Percentiles rank a stretch among this genome's conserved stretches.
Evolutionary conservation across 2,888 invertebrate genomes (phyloP).

Genomic region (Celastrina argiolus): DNA sequence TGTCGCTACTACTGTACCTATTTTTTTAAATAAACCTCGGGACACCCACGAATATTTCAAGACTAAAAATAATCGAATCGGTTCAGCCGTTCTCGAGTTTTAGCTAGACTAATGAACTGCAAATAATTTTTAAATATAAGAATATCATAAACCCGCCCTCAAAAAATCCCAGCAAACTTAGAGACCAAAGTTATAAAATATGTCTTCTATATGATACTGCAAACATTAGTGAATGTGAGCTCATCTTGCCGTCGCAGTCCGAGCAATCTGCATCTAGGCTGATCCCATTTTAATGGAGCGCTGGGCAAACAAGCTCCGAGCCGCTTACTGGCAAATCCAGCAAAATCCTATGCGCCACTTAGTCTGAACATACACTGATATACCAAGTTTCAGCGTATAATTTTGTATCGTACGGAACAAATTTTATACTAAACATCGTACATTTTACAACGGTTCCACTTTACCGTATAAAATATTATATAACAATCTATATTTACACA

Average conservation of each 20-base stretch:
- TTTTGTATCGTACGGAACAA: conserved; percentile 40
- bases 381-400: not conserved
- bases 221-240: conserved; percentile 12
- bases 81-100: too few relatives aligned
- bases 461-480: too few relatives aligned
- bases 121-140: too few relatives aligned
- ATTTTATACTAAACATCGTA: not conserved
- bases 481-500: too few relatives aligned
- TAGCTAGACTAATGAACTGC: too few relatives aligned
- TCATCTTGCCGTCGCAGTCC: conserved; percentile 42
- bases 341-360: conserved; percentile 69
- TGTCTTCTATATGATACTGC: not conserved
- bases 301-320: conserved; percentile 74
- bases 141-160: too few relatives aligned
- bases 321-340: conserved; percentile 74
- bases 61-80: too few relatives aligned
- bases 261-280: conserved; percentile 73
- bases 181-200: not conserved
- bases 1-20: too few relatives aligned
- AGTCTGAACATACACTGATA: conserved; percentile 53
- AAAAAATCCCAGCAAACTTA: not conserved
- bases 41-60: too few relatives aligned
- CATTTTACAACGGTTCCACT: conserved; percentile 1
- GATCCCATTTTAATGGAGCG: conserved; percentile 78
- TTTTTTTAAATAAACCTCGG: too few relatives aligned